These are phyloP conservation scores for Eriocheir sinensis DNA, from an alignment of 1,140 invertebrate species.

Conservation along the genomic window DNA sequence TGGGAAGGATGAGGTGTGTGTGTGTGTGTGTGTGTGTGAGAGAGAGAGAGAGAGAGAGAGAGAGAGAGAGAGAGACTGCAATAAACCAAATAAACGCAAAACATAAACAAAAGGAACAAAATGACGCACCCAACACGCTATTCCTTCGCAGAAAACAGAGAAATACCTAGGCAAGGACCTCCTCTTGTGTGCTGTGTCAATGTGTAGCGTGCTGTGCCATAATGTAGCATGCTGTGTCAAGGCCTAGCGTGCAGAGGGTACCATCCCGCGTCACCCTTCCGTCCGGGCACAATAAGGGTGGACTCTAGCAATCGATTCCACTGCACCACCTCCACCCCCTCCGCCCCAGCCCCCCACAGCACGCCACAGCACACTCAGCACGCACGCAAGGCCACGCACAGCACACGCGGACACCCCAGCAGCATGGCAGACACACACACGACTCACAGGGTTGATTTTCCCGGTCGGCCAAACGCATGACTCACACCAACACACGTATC, in stretches of 20 bases:
- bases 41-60: too few relatives aligned
- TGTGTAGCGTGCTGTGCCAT: too few relatives aligned
- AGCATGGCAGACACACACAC: not conserved
- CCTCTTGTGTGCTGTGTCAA: too few relatives aligned
- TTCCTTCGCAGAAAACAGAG: too few relatives aligned
- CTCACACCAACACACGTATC: not conserved
- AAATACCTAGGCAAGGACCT: too few relatives aligned
- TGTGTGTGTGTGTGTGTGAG: too few relatives aligned
- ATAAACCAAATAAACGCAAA: too few relatives aligned
- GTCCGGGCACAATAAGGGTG: not conserved
- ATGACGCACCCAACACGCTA: too few relatives aligned
- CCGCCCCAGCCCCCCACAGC: not conserved
- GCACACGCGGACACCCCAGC: not conserved
- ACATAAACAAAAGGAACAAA: too few relatives aligned
- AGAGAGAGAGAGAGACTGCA: too few relatives aligned
- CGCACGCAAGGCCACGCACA: not conserved
- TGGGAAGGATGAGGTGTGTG: too few relatives aligned
- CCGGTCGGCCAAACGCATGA: not conserved
- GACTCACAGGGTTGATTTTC: conserved; percentile 30
- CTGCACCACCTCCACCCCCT: not conserved
- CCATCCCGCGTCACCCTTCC: not conserved
- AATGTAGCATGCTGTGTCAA: not conserved
- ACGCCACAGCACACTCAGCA: not conserved
- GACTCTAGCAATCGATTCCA: not conserved
- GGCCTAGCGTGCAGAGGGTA: not conserved